Base-by-base conservation (phyloP, 2,113 vertebrate species). In the Cinclus cinclus region DNA sequence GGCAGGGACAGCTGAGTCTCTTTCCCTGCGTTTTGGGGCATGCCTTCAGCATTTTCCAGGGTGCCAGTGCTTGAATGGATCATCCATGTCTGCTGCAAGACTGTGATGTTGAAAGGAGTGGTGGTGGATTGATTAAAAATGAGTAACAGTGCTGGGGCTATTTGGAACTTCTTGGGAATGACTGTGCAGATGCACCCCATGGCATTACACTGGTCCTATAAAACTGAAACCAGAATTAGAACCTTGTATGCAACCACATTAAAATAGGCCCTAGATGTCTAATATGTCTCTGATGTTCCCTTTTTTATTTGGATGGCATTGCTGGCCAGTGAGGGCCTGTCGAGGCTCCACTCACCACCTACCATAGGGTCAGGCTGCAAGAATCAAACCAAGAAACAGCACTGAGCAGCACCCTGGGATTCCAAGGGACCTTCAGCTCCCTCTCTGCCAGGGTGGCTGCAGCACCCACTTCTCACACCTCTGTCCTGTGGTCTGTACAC, bases 401-500 rank as follows among this genome's bases (percentile, higher is more conserved):
- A 12, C 0, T 1, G 5, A 33, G 64, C 15, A 37, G 20, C 58
- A 65, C 13, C 13, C 37, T 19, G 52, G 33, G 12, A 2, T 27
- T 44, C 31, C 41, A 37, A 65, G 31, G 35, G 33, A 31, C 1
- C 2, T 2, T 4, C 11, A 21, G 31, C 21, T 42, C 2, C 33
- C 19, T 60, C 27, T 33, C 6, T 60, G 11, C 37, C 56, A 23
- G 44, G 46, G 20, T 83, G 56, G 27, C 60, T 56, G 63, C 58
- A 75, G 58, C 58, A 89, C 2, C 89, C 62, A 4, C 64, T 35
- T 10, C 33, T 81, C 47, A 70, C 35, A 35, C 0, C 2, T 39
- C 33, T 42, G 8, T 27, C 50, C 60, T 65, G 20, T 21, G 68
- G 13, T 13, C 23, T 55, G 10, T 1, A 10, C 7, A 39, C 0